phyloP scores from a whole-genome alignment of 1,140 invertebrate species.

The Calycopis cecrops region DNA sequence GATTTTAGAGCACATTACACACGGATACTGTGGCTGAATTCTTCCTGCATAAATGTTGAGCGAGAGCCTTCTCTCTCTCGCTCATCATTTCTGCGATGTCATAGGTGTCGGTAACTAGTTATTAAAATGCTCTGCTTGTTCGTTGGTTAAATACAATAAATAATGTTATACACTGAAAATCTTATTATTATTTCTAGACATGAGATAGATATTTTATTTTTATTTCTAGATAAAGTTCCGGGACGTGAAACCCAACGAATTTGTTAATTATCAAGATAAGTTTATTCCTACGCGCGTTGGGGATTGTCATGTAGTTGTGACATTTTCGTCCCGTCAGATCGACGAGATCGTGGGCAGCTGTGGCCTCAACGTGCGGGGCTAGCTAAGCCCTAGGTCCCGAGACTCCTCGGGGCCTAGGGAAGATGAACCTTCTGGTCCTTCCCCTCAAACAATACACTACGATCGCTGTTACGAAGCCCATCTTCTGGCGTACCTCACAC shows the following conservation, averaged over 20 bases:
- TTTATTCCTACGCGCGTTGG: slow-evolving; percentile 76
- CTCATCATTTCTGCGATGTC: too few relatives aligned
- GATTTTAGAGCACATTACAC: too few relatives aligned
- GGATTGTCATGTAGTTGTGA: slow-evolving; percentile 76
- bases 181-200: too few relatives aligned
- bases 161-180: too few relatives aligned
- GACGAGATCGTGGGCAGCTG: slow-evolving; percentile 78
- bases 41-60: too few relatives aligned
- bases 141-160: too few relatives aligned
- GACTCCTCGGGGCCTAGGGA: slow-evolving; percentile 24
- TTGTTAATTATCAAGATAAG: slow-evolving; percentile 75
- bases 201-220: slow-evolving; percentile 7
- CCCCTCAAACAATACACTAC: slow-evolving; percentile 42
- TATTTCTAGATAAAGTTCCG: slow-evolving; percentile 68
- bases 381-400: slow-evolving; percentile 56
- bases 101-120: too few relatives aligned
- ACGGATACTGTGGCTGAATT: too few relatives aligned
- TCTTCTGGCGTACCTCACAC: slow-evolving; percentile 39
- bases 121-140: too few relatives aligned
- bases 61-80: too few relatives aligned
- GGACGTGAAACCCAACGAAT: slow-evolving; percentile 77
- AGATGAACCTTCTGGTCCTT: slow-evolving; percentile 46
- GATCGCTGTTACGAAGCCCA: slow-evolving; percentile 39
- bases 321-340: slow-evolving; percentile 79
- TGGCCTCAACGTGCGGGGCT: slow-evolving; percentile 69